phyloP scores from a whole-genome alignment of 2,888 invertebrate genomes.

The Anoncus sp. region DNA sequence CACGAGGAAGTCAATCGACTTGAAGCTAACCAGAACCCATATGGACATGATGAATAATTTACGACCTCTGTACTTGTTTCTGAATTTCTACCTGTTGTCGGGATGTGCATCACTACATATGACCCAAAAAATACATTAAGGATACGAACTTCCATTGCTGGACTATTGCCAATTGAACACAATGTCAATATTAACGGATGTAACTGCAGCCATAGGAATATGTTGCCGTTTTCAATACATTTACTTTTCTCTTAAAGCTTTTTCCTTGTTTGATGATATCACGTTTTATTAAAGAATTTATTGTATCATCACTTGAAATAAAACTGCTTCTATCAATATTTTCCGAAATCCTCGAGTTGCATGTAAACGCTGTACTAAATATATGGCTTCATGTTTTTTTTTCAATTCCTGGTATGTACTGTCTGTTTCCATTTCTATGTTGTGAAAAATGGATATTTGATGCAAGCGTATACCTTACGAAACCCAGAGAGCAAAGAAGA shows the following conservation, averaged over 20 bases:
- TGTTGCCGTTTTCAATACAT: not conserved
- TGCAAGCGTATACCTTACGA: slow-evolving; percentile 18
- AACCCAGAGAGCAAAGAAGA: slow-evolving; percentile 6
- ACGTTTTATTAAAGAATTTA: slow-evolving; percentile 1
- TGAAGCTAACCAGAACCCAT: not conserved
- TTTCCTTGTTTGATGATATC: not conserved
- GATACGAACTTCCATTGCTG: slow-evolving; percentile 19
- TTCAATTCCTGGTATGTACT: no score
- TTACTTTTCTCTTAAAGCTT: slow-evolving; percentile 3
- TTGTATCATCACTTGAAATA: slow-evolving; percentile 2
- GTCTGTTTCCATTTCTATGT: slow-evolving; percentile 8
- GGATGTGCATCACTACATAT: not conserved
- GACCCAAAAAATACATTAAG: slow-evolving; percentile 19
- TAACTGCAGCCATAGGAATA: not conserved
- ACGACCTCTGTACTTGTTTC: not conserved
- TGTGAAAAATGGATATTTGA: slow-evolving; percentile 26
- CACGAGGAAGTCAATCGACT: not conserved
- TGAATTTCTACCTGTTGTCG: slow-evolving; percentile 28
- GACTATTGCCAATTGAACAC: slow-evolving; percentile 46
- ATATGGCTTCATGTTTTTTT: not conserved
- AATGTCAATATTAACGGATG: slow-evolving; percentile 31
- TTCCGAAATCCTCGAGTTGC: no score
- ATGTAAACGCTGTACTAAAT: no score
- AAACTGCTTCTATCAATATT: no score
- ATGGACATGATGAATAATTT: not conserved